Evolutionary conservation across 2,888 invertebrate genomes (phyloP).

Genomic region (Rhopalosiphum nymphaeae): DNA sequence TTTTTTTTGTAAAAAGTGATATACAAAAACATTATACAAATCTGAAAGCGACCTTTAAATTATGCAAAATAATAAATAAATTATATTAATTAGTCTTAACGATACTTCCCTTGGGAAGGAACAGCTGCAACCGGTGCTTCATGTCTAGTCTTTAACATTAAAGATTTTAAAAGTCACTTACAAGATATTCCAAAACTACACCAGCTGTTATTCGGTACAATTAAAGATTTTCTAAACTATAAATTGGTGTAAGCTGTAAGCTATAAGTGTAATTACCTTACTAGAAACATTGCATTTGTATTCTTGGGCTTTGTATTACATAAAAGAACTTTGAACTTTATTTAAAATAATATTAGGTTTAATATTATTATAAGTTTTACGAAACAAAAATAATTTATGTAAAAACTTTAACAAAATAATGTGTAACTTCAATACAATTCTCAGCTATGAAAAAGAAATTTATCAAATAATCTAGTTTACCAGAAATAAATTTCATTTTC

Average conservation of each 20-base stretch:
- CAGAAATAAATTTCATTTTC: neutral
- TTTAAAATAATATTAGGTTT: constrained; percentile 18
- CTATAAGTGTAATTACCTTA: neutral
- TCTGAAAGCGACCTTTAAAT: neutral
- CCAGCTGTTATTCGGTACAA: neutral
- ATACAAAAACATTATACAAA: neutral
- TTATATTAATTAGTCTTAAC: constrained; percentile 26
- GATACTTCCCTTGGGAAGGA: neutral
- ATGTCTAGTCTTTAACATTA: constrained; percentile 10
- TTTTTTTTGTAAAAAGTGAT: neutral
- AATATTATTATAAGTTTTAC: constrained; percentile 12
- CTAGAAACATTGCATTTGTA: neutral
- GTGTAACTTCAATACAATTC: neutral
- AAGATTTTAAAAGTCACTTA: constrained; percentile 32
- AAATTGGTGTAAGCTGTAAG: constrained; percentile 4
- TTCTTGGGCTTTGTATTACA: neutral
- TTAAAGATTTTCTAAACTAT: constrained; percentile 11
- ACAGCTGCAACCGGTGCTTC: neutral
- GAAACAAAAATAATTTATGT: constrained; percentile 33
- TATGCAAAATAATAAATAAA: constrained; percentile 22
- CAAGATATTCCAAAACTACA: neutral
- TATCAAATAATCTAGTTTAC: neutral
- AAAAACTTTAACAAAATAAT: constrained; percentile 9
- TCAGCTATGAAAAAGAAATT: neutral
- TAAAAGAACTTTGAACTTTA: neutral